Evolutionary conservation across 2,888 invertebrate species (phyloP).

Genomic region (Ypsolopha scabrella): DNA sequence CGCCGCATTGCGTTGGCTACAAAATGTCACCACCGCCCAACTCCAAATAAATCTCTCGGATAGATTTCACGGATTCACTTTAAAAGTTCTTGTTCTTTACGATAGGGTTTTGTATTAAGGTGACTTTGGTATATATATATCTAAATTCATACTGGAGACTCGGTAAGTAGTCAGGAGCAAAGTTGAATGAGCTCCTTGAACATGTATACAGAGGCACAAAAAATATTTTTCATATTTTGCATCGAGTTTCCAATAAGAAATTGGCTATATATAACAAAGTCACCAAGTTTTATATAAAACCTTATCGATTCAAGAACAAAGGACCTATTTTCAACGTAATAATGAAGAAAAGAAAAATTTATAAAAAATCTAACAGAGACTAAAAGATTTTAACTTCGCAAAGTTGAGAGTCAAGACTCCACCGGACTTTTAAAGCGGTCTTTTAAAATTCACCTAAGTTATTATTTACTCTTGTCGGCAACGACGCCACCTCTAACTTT

Average conservation of each 20-base stretch:
- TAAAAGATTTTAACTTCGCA: not conserved
- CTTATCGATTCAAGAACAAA: conserved; percentile 1
- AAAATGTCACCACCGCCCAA: conserved; percentile 7
- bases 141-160: too few relatives aligned
- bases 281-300: conserved; percentile 38
- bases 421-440: conserved; percentile 11
- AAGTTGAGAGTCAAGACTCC: conserved; percentile 1
- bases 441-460: conserved; percentile 24
- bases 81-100: conserved; percentile 44
- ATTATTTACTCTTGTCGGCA: conserved; percentile 35
- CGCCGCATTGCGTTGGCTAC: conserved; percentile 51
- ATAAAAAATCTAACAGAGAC: not conserved
- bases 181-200: too few relatives aligned
- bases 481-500: conserved; percentile 25
- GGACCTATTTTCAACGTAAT: too few relatives aligned
- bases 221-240: too few relatives aligned
- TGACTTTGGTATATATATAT: too few relatives aligned
- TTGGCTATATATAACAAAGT: too few relatives aligned
- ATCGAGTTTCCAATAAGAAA: too few relatives aligned
- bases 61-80: conserved; percentile 49
- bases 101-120: too few relatives aligned
- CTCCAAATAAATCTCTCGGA: conserved; percentile 47
- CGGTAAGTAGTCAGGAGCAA: too few relatives aligned
- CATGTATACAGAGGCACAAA: too few relatives aligned
- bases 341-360: not conserved